Evolutionary conservation across 2,888 invertebrate species (phyloP).

Genomic region (Syrphus vitripennis): DNA sequence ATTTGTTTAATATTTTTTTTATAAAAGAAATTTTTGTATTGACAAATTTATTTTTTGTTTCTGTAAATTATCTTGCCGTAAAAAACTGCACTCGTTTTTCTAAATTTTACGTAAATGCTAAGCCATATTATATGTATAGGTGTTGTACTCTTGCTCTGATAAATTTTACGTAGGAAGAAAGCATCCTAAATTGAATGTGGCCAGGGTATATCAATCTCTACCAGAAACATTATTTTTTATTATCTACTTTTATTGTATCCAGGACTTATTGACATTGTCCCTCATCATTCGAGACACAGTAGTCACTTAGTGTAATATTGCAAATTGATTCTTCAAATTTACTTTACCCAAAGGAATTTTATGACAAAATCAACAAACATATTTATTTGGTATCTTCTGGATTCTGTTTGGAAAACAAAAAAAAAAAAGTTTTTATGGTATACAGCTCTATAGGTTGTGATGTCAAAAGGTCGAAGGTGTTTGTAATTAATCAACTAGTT

Average conservation of each 20-base stretch:
- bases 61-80: too few relatives aligned
- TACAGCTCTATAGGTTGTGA: not conserved
- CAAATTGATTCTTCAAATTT: not conserved
- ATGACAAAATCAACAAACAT: not conserved
- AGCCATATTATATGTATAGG: too few relatives aligned
- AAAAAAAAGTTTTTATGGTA: not conserved
- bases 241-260: not conserved
- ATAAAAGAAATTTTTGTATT: too few relatives aligned
- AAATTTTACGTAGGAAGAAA: not conserved
- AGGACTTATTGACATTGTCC: conserved; percentile 1
- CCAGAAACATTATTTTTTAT: not conserved
- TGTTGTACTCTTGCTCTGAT: not conserved
- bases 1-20: too few relatives aligned
- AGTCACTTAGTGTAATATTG: not conserved
- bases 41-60: too few relatives aligned
- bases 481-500: conserved; percentile 8
- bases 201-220: not conserved
- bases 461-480: conserved; percentile 4
- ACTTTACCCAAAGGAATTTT: not conserved
- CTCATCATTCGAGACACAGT: not conserved
- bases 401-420: not conserved
- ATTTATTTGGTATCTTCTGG: not conserved
- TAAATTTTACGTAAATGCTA: too few relatives aligned
- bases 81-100: too few relatives aligned
- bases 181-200: not conserved